phyloP scores from a whole-genome alignment of 2,113 vertebrate species.

The Muscicapa adusta region DNA sequence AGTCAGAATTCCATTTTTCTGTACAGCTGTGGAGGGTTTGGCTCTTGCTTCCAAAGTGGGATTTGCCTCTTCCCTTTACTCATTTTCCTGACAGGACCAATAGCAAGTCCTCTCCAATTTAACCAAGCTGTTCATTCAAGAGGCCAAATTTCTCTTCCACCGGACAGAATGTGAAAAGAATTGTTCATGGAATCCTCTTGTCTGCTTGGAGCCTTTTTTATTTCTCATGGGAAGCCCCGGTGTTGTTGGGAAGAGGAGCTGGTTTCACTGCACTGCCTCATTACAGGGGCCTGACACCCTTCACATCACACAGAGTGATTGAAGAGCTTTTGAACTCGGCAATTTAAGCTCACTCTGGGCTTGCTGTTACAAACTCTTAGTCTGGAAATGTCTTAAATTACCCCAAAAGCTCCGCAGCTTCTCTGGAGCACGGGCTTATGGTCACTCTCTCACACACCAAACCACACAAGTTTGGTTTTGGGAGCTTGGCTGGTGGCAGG shows the following conservation, averaged over 20 bases:
- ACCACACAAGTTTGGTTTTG: neutral
- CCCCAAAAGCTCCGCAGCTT: neutral
- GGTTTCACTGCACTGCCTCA: neutral
- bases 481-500: neutral
- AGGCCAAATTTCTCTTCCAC: neutral
- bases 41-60: neutral
- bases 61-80: constrained; percentile 19
- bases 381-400: neutral
- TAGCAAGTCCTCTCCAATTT: neutral
- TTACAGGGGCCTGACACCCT: neutral
- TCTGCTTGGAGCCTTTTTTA: neutral
- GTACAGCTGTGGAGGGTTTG: neutral
- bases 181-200: neutral
- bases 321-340: neutral
- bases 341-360: neutral
- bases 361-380: neutral
- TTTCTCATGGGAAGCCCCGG: fast-evolving
- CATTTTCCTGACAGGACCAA: neutral
- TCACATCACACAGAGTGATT: neutral
- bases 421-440: fast-evolving
- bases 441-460: fast-evolving
- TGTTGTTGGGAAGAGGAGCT: neutral
- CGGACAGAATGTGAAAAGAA: neutral
- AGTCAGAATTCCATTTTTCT: neutral
- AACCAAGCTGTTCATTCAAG: neutral